These are phyloP conservation scores for Indicator maculatus DNA, from an alignment of 2,113 vertebrate species.

Conservation along the genomic window DNA sequence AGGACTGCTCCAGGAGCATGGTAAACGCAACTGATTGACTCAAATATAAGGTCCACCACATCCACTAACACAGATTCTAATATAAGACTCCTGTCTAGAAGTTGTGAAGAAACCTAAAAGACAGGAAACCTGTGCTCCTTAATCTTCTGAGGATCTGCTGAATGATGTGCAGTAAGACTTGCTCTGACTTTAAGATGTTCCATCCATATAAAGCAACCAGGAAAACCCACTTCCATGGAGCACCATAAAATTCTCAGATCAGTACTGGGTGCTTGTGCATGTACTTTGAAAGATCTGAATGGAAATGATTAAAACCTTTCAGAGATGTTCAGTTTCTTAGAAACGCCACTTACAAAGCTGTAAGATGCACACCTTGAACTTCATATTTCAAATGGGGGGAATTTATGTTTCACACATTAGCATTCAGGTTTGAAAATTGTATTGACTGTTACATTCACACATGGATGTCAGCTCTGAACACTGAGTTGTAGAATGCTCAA, in stretches of 20 bases:
- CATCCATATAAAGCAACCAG: neutral
- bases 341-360: neutral
- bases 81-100: neutral
- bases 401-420: neutral
- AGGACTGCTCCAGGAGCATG: neutral
- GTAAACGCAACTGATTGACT: neutral
- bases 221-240: neutral
- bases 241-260: neutral
- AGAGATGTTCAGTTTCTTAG: neutral
- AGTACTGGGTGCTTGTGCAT: neutral
- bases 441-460: neutral
- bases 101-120: neutral
- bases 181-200: neutral
- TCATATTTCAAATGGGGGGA: neutral
- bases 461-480: neutral
- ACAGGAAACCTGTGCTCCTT: neutral
- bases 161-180: neutral
- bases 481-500: fast-evolving
- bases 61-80: neutral
- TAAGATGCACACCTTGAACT: neutral
- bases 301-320: neutral
- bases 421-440: neutral
- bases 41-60: neutral
- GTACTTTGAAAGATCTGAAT: neutral
- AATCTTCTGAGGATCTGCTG: neutral